Evolutionary conservation across 1,140 invertebrate genomes (phyloP), one percentile per base, ranked within the genome.

Genomic region (Drosophila rhopaloa): DNA sequence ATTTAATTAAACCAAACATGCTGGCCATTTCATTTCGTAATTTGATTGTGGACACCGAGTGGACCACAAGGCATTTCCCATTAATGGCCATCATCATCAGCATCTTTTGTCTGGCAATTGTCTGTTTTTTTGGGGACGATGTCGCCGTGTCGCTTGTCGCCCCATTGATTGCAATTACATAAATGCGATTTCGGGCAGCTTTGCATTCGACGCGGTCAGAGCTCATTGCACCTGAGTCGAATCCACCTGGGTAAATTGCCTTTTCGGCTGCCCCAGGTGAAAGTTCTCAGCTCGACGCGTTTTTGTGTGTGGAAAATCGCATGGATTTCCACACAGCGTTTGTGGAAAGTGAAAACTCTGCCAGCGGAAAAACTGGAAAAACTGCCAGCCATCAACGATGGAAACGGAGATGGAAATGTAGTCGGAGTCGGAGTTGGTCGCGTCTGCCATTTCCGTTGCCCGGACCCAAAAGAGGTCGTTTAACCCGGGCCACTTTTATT

Each of bases 321-420:
- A 82, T 67, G 50, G 62, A 74, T 72, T 70, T 76, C 60, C 68
- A 54, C 48, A 76, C 11, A 11, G 8, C 8, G 51, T 29, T 86
- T 88, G 84, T 81, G 84, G 89, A 88, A 88, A 88, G 84, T 88
- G 84, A 88, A 88, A 88, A 88, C 85, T 62, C 58, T 86, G 53
- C n/a, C 66, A 58, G 66, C 44, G 65, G 44, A 38, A 66, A 80
- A 88, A 89, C 85, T 89, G 84, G 80, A 83, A 89, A 88, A 83
- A 89, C 83, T 79, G 76, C 79, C 57, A 59, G 35, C 24, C 24
- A 24, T 47, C 44, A 19, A 35, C 19, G 57, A 48, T 48, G 32
- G 24, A 59, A 68, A 53, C 27, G 35, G 54, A 65, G 54, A 44
- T 67, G 60, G 24, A 57, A 46, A 56, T 65, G 61, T 8, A 66